phyloP scores from a whole-genome alignment of 2,113 vertebrate species.

The Esox niger region DNA sequence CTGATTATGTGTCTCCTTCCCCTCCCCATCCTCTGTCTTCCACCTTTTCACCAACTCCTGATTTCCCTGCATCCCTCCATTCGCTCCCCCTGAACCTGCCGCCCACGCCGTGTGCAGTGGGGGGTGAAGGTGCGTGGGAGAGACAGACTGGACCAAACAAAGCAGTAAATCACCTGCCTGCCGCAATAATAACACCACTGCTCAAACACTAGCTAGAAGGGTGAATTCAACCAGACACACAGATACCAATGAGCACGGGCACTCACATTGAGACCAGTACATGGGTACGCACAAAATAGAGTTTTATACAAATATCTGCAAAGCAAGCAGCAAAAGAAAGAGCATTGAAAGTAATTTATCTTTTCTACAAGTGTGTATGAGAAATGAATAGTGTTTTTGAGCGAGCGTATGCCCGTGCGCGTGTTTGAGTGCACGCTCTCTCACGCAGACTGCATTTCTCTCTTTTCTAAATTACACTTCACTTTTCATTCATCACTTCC shows the following conservation, averaged over 20 bases:
- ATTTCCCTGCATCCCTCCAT: not conserved
- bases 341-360: too few relatives aligned
- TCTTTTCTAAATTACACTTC: constrained; percentile 38
- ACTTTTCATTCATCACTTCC: constrained; percentile 39
- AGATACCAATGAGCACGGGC: not conserved
- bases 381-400: not conserved
- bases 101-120: not conserved
- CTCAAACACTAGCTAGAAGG: not conserved
- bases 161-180: too few relatives aligned
- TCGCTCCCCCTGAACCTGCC: not conserved
- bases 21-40: not conserved
- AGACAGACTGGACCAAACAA: not conserved
- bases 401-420: too few relatives aligned
- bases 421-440: too few relatives aligned
- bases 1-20: not conserved
- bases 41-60: not conserved
- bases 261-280: not conserved
- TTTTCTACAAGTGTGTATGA: too few relatives aligned
- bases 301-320: not conserved
- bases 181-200: too few relatives aligned
- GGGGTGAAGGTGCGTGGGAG: not conserved
- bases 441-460: constrained; percentile 18
- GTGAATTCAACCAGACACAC: not conserved
- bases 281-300: too few relatives aligned
- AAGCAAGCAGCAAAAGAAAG: too few relatives aligned